Evolutionary conservation across 2,797 vertebrate genomes (phyloP), one percentile per base, ranked within the genome.

Genomic region (Lagocephalus sceleratus): DNA sequence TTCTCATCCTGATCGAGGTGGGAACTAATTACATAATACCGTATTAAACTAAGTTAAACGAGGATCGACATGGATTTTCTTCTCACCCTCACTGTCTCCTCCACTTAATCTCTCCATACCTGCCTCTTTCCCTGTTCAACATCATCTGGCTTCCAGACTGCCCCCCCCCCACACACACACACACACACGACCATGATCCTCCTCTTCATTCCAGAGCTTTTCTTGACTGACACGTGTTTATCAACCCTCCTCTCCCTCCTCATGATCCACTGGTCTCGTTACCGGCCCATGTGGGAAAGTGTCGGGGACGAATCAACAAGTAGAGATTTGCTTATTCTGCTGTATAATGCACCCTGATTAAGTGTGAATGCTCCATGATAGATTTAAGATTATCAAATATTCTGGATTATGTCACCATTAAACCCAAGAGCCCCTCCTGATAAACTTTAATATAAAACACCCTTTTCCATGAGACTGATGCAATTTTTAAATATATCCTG

Each of bases 141-240:
- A 53, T 54, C 49, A 48, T 47, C 19, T 32, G 15, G 20, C 6
- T 40, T 38, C 12, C 3, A 23, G 14, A 16, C 9, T 9, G 6
- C 20, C 22, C 21, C 42, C 45, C n/a, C 11, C 19, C 11, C 11
- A 8, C 51, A n/a, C n/a, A n/a, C n/a, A n/a, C n/a, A n/a, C n/a
- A n/a, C n/a, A n/a, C n/a, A n/a, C 16, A 1, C 14, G 20, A 12
- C 43, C 14, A 14, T 16, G 10, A 49, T 55, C 50, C 72, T 59
- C 64, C 55, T 21, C 67, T 75, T 79, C 76, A 77, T 78, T 82
- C 69, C 82, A 54, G 64, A 75, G 62, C 49, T 5, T 2, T 38
- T 49, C n/a, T 60, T 66, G 46, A 54, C 54, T 57, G 70, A 78
- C 71, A 75, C 40, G 55, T 51, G 52, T 78, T 78, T 63, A 76